Evolutionary conservation across 2,113 vertebrate species (phyloP).

Genomic region (Chinchilla lanigera): DNA sequence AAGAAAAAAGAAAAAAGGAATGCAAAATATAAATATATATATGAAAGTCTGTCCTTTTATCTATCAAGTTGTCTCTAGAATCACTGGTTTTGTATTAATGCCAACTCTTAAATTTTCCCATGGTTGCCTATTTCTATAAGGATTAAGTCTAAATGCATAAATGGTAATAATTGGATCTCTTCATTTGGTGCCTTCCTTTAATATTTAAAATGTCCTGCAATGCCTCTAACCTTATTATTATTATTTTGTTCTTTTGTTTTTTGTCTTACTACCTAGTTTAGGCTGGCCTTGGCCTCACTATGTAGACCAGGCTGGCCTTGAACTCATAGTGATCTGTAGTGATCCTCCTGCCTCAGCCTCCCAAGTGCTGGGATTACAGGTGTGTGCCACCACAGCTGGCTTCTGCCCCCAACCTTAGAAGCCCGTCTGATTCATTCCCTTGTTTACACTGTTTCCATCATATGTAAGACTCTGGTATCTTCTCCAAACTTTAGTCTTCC

Average conservation of each 20-base stretch:
- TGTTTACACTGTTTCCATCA: neutral
- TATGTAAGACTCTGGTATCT: neutral
- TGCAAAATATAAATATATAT: no score
- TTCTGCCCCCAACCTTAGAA: neutral
- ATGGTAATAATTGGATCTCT: neutral
- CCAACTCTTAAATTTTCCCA: neutral
- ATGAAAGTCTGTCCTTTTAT: neutral
- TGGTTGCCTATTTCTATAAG: neutral
- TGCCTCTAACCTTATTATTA: neutral
- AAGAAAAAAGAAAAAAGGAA: no score
- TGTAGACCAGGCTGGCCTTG: neutral
- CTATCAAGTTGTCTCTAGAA: neutral
- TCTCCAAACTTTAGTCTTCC: neutral
- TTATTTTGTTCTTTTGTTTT: neutral
- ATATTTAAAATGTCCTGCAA: neutral
- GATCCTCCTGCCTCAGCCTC: neutral
- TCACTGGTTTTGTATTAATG: neutral
- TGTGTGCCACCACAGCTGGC: neutral
- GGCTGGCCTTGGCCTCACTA: neutral
- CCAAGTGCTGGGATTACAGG: neutral
- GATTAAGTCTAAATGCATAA: neutral
- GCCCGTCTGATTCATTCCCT: neutral
- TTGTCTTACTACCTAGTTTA: neutral
- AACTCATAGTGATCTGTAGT: no score
- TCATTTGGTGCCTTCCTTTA: neutral